Evolutionary conservation across 2,113 vertebrate species (phyloP).

Genomic region (Turdus rufiventris): DNA sequence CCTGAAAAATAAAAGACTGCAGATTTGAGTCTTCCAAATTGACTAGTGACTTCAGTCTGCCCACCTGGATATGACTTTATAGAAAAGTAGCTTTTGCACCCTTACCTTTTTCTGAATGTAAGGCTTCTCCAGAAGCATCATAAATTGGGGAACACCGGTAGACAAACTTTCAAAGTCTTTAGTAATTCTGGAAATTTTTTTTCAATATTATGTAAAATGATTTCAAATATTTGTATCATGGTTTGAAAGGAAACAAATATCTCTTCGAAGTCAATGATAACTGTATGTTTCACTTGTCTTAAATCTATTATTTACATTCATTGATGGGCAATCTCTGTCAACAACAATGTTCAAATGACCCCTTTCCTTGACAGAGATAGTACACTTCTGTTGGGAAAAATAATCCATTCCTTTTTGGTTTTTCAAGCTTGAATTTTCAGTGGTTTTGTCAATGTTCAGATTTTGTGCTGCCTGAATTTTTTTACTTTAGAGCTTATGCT

Average conservation of each 20-base stretch:
- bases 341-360: not conserved
- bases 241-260: not conserved
- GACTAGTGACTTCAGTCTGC: not conserved
- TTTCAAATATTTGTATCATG: not conserved
- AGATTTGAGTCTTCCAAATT: not conserved
- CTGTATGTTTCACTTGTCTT: constrained; percentile 3
- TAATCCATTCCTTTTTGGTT: not conserved
- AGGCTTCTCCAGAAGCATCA: not conserved
- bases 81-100: not conserved
- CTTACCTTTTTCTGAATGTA: not conserved
- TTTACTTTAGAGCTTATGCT: not conserved
- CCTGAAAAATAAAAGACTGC: not conserved
- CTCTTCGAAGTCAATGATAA: not conserved
- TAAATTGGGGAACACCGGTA: not conserved
- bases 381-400: not conserved
- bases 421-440: not conserved
- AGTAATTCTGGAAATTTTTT: not conserved
- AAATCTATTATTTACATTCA: not conserved
- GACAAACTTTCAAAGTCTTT: not conserved
- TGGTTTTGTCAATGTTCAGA: not conserved
- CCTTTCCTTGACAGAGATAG: not conserved
- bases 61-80: not conserved
- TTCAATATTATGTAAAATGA: not conserved
- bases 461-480: not conserved
- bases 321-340: not conserved